Evolutionary conservation across 2,888 invertebrate species (phyloP).

Genomic region (Hyppa rectilinea): DNA sequence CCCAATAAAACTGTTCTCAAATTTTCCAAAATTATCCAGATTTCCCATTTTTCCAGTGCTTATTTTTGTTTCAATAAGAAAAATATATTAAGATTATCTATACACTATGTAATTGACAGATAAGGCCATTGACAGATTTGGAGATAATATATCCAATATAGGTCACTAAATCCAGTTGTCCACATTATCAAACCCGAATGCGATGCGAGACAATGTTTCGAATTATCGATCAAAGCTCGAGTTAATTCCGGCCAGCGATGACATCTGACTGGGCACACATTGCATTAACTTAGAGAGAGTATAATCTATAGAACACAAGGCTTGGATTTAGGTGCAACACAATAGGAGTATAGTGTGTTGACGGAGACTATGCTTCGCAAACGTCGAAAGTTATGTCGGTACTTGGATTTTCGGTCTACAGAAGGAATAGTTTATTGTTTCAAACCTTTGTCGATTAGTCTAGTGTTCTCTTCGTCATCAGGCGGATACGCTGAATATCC

Average conservation of each 20-base stretch:
- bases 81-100: no score
- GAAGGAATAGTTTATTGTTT: neutral
- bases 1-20: no score
- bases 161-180: constrained; percentile 18
- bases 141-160: neutral
- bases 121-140: neutral
- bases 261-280: constrained; percentile 10
- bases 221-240: constrained; percentile 48
- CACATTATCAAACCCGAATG: constrained; percentile 17
- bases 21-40: no score
- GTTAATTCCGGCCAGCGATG: constrained; percentile 56
- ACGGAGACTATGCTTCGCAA: constrained; percentile 3
- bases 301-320: constrained; percentile 8
- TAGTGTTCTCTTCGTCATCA: no score
- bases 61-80: no score
- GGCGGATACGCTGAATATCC: no score
- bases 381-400: neutral
- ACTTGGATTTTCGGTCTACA: neutral
- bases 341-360: neutral
- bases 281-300: constrained; percentile 17
- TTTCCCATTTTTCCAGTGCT: no score
- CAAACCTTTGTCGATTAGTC: neutral
- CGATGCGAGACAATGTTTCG: constrained; percentile 34
- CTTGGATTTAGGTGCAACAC: neutral
- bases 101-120: no score